These are phyloP conservation scores for Diarsia rubi DNA, from an alignment of 2,888 invertebrate species.

Conservation along the genomic window DNA sequence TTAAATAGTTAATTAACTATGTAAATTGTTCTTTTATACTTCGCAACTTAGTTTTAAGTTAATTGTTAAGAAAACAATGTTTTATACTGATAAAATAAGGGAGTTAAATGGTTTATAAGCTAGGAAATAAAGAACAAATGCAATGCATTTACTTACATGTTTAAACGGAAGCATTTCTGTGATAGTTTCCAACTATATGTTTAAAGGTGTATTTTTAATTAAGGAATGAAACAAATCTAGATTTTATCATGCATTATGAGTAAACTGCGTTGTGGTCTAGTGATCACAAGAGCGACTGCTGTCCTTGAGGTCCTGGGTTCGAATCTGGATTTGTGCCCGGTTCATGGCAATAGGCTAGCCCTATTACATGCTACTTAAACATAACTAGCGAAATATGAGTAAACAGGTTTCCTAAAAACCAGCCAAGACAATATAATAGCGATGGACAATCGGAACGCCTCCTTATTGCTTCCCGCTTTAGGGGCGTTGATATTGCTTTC, in stretches of 20 bases:
- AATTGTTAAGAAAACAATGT: conserved; percentile 2
- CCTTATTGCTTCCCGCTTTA: neutral
- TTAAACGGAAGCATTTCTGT: conserved; percentile 61
- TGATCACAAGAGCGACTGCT: too few species aligned
- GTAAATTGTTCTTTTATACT: neutral
- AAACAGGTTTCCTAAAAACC: neutral
- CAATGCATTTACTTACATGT: conserved; percentile 60
- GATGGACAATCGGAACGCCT: conserved; percentile 22
- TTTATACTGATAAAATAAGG: neutral
- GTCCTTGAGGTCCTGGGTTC: too few species aligned
- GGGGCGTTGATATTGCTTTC: neutral
- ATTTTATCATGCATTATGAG: neutral
- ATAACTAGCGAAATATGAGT: neutral
- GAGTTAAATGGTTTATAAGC: conserved; percentile 20
- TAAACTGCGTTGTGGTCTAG: neutral
- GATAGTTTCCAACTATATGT: conserved; percentile 52
- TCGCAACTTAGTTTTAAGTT: neutral
- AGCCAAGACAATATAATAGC: neutral
- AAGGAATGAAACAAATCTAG: conserved; percentile 20
- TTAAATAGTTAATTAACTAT: neutral
- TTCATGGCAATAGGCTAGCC: too few species aligned
- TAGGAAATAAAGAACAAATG: conserved; percentile 50
- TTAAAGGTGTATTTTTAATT: neutral
- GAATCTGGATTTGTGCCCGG: too few species aligned
- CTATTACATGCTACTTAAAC: too few species aligned